Percentiles rank a stretch among this genome's conserved stretches.
phyloP scores from a whole-genome alignment of 2,888 invertebrate species.

The Ommatoiulus sabulosus region DNA sequence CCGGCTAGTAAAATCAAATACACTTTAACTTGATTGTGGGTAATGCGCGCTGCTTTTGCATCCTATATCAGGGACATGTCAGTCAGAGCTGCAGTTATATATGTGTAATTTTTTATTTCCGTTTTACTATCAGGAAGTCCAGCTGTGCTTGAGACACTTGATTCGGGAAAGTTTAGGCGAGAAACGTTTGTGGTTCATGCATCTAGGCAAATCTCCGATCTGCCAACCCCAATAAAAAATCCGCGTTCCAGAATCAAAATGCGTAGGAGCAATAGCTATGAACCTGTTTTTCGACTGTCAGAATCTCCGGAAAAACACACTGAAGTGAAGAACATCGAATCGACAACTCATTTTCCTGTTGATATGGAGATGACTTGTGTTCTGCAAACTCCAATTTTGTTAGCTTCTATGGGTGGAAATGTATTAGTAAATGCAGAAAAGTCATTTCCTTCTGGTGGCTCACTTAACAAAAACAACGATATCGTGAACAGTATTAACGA shows the following conservation, averaged over 20 bases:
- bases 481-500: not conserved
- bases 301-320: not conserved
- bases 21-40: no score
- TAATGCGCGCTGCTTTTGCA: no score
- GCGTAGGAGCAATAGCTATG: not conserved
- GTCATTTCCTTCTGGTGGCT: not conserved
- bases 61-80: no score
- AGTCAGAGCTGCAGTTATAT: no score
- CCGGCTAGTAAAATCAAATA: no score
- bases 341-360: not conserved
- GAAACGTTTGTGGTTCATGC: constrained; percentile 13
- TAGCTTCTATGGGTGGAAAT: not conserved
- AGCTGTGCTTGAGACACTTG: not conserved
- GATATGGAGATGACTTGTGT: not conserved
- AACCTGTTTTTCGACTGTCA: not conserved
- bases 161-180: constrained; percentile 10
- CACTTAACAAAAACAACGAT: not conserved
- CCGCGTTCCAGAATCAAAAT: not conserved
- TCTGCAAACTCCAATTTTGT: not conserved
- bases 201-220: constrained; percentile 2
- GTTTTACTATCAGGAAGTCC: not conserved
- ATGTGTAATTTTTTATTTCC: not conserved
- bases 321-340: not conserved
- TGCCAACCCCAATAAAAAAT: not conserved
- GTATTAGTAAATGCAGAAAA: not conserved